These are phyloP conservation scores for Oligia latruncula DNA, from an alignment of 2,888 invertebrate species.

Conservation along the genomic window DNA sequence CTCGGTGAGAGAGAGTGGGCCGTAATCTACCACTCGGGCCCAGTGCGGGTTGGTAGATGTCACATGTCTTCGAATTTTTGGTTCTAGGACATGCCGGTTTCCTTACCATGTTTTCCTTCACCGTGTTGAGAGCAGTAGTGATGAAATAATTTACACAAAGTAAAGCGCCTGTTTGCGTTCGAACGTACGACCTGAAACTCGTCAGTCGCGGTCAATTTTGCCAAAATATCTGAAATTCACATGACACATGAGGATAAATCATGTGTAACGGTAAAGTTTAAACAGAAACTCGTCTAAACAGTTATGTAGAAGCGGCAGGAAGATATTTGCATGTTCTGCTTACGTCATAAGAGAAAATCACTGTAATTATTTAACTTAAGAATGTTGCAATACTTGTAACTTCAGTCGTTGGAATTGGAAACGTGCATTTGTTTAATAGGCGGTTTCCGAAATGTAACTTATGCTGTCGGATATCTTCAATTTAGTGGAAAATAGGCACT, in stretches of 20 bases:
- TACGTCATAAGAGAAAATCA: conserved; percentile 59
- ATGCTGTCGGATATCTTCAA: conserved; percentile 13
- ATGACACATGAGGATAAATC: conserved; percentile 22
- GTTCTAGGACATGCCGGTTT: too few relatives aligned
- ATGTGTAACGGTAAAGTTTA: conserved; percentile 41
- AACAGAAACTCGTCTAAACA: conserved; percentile 44
- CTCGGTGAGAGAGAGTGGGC: too few relatives aligned
- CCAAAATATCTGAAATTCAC: conserved; percentile 15
- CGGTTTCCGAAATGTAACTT: conserved; percentile 39
- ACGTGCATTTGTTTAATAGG: conserved; percentile 49
- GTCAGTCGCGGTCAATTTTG: too few relatives aligned
- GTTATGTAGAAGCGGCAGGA: conserved; percentile 50
- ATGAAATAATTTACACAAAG: too few relatives aligned
- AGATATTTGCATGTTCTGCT: conserved; percentile 56
- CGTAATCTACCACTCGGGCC: too few relatives aligned
- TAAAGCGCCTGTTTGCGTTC: too few relatives aligned
- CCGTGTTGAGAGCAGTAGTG: too few relatives aligned
- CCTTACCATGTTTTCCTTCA: too few relatives aligned
- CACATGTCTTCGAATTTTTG: too few relatives aligned
- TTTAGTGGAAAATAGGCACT: not conserved
- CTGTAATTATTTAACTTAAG: conserved; percentile 56
- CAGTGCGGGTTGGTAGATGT: too few relatives aligned
- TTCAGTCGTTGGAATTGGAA: conserved; percentile 27
- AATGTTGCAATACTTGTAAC: conserved; percentile 46
- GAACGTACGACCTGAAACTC: too few relatives aligned